A percentile compares a stretch with the other conserved stretches of the same genome.
phyloP scores from a whole-genome alignment of 2,797 vertebrate species.

The Crocidura indochinensis region DNA sequence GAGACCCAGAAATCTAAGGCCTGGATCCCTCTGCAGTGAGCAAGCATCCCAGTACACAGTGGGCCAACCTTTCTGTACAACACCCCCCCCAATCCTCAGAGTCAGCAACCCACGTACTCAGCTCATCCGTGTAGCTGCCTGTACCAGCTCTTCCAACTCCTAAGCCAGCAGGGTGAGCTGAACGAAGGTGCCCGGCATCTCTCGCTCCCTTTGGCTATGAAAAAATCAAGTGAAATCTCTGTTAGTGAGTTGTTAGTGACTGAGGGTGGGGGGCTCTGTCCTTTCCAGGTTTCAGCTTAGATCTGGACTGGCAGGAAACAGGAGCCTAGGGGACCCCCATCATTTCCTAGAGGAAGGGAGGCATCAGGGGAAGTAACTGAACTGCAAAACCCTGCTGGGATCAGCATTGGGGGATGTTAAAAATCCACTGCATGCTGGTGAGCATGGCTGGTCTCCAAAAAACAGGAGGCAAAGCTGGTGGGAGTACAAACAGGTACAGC shows the following conservation, averaged over 20 bases:
- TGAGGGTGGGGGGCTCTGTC: neutral
- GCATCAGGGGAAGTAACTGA: neutral
- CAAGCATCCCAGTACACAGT: neutral
- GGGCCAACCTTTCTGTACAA: rapidly evolving
- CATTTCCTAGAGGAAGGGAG: neutral
- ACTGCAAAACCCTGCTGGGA: neutral
- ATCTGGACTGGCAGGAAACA: neutral
- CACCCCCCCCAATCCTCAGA: rapidly evolving
- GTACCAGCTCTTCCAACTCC: conserved; percentile 48
- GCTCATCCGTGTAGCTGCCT: conserved; percentile 77
- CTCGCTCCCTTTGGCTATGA: conserved; percentile 74
- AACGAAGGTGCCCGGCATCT: neutral
- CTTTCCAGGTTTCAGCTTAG: neutral
- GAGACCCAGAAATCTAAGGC: neutral
- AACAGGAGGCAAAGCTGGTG: neutral
- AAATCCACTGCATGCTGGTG: no score
- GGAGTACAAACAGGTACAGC: neutral
- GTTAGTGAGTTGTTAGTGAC: neutral
- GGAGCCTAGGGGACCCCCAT: neutral
- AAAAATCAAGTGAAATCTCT: conserved; percentile 66
- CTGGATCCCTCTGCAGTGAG: no score
- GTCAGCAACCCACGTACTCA: neutral
- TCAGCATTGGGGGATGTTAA: neutral
- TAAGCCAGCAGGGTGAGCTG: neutral
- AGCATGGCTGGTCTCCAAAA: no score